Conservation (phyloP, 2,797 vertebrate genomes). For the Chaetophractus vellerosus region DNA sequence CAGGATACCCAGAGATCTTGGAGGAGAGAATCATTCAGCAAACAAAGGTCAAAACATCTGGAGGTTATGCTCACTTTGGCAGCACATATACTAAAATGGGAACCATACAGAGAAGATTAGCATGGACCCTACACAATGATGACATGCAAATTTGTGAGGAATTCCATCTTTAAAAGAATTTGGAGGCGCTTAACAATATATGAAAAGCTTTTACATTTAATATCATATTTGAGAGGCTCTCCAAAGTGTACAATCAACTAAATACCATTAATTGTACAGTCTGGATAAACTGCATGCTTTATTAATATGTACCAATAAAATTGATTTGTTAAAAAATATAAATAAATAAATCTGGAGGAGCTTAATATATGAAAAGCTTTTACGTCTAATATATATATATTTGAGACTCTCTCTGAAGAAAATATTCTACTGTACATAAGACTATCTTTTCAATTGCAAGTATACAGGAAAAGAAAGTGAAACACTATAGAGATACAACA, state of each 20-base stretch:
- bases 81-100: no score
- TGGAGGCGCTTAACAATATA: not conserved
- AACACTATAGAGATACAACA: not conserved
- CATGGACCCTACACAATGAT: no score
- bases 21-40: not conserved
- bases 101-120: no score
- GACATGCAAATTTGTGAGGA: no score
- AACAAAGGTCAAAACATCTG: not conserved
- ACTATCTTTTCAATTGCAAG: constrained; percentile 6
- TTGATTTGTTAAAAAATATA: no score
- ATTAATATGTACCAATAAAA: no score
- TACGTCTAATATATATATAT: not conserved
- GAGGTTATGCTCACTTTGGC: not conserved
- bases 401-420: constrained; percentile 21
- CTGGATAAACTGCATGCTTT: no score
- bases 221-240: not conserved
- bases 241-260: not conserved
- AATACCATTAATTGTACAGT: no score
- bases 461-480: constrained; percentile 47
- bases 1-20: not conserved
- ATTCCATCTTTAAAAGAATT: no score
- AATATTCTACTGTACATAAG: not conserved
- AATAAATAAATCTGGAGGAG: no score
- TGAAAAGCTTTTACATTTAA: constrained; percentile 16
- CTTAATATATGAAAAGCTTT: not conserved